Conservation (phyloP, 2,113 vertebrate genomes). For the Nesogale talazaci region DNA sequence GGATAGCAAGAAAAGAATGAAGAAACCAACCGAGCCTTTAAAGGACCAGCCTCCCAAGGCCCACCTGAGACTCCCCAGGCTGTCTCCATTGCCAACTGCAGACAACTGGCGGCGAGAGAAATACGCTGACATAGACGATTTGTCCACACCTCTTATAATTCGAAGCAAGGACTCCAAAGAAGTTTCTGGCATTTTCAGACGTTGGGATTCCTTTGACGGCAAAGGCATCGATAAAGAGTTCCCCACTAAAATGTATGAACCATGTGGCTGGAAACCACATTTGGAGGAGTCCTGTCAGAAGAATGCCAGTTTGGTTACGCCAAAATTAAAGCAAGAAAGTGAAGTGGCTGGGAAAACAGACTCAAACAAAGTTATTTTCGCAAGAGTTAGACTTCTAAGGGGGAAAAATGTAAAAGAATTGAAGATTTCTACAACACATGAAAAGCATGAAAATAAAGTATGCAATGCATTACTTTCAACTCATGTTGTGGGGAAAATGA, state of each 20-base stretch:
- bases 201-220: slow-evolving; percentile 78
- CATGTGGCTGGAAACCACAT: slow-evolving; percentile 39
- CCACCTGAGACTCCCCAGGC: not conserved
- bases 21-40: not conserved
- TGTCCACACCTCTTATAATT: not conserved
- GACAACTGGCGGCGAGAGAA: slow-evolving; percentile 59
- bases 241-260: slow-evolving; percentile 78
- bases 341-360: not conserved
- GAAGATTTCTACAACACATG: not conserved
- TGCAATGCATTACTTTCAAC: slow-evolving; percentile 79
- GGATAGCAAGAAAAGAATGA: fast-evolving
- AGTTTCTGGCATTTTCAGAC: slow-evolving; percentile 81
- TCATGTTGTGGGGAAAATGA: slow-evolving; percentile 79
- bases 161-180: slow-evolving; percentile 44
- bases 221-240: slow-evolving; percentile 73
- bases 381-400: not conserved
- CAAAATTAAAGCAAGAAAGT: not conserved
- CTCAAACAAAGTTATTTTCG: not conserved
- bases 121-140: slow-evolving; percentile 39
- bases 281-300: slow-evolving; percentile 17
- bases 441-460: slow-evolving; percentile 74
- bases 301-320: slow-evolving; percentile 60
- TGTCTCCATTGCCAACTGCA: not conserved
- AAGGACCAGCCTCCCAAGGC: fast-evolving
- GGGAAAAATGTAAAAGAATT: not conserved